Evolutionary conservation across 2,797 vertebrate species (phyloP).

Genomic region (Microctenopoma stevenorrisi): DNA sequence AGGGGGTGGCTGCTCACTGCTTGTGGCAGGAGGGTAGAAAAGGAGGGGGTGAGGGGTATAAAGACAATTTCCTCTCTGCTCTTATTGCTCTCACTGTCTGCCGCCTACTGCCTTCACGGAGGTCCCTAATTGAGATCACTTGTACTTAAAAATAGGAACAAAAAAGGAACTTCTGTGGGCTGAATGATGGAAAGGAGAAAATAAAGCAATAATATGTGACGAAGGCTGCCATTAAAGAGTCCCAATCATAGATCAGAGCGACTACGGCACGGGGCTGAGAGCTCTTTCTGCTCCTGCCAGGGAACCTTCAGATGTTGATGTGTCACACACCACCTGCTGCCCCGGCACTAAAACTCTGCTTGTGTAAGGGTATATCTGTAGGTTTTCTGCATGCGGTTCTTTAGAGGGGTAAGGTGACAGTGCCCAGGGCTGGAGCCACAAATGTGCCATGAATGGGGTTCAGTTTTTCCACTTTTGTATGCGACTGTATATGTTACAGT

Average conservation of each 20-base stretch:
- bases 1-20: conserved; percentile 69
- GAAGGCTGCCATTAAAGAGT: conserved; percentile 83
- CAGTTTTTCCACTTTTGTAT: conserved; percentile 70
- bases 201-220: conserved; percentile 82
- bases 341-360: conserved; percentile 46
- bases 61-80: conserved; percentile 88
- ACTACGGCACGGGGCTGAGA: conserved; percentile 56
- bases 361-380: conserved; percentile 43
- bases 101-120: conserved; percentile 88
- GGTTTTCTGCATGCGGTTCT: conserved; percentile 44
- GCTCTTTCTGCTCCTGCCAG: conserved; percentile 64
- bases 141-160: conserved; percentile 89
- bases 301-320: conserved; percentile 67
- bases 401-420: conserved; percentile 71
- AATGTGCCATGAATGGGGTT: conserved; percentile 57
- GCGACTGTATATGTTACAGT: conserved; percentile 33
- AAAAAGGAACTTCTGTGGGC: conserved; percentile 87
- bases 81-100: conserved; percentile 88
- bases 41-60: conserved; percentile 69
- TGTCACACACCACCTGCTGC: conserved; percentile 77
- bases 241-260: conserved; percentile 75
- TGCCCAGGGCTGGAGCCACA: conserved; percentile 62
- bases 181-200: conserved; percentile 79
- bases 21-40: conserved; percentile 70
- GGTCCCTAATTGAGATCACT: conserved; percentile 92